Evolutionary conservation across 2,888 invertebrate species (phyloP), one percentile per base, ranked within the genome.

Genomic region (Nomada hirtipes): DNA sequence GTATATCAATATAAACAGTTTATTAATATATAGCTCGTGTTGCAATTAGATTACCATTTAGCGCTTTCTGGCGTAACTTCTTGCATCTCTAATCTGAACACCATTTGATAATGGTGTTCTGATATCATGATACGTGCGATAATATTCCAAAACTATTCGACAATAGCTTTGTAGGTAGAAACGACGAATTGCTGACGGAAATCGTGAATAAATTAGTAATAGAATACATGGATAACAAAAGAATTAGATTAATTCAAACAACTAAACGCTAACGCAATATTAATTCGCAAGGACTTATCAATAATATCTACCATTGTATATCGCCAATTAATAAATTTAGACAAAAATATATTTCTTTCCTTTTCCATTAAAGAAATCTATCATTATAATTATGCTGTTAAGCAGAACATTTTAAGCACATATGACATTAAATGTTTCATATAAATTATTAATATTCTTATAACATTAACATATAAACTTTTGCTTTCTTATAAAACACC

Each of bases 11-110:
- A 86, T 81, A 83, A 88, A 85, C 73, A 76, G 79, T 75, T 79
- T 76, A 76, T 79, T 65, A 77, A 82, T 76, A 47, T 47, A 67
- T 86, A 71, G 71, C 75, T 83, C 67, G 76, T 60, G 47, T 85
- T 76, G 57, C 73, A 82, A 60, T 82, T 75, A 75, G 75, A 71
- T 74, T 79, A 79, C 74, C 77, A 74, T 79, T 42, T 77, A 77
- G 79, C 67, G 70, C 82, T 82, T 79, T 68, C 73, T 82, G 88
- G 81, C 87, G 87, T 87, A 88, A 88, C 88, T 88, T 88, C 88
- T 72, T 71, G 75, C 72, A 61, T 72, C 64, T 72, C 69, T 78
- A 77, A 72, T 59, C 60, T 78, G 72, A 79, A 86, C 74, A 61
- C 72, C 69, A 59, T 81, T 77, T 4, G 77, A 76, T 71, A 77